phyloP scores from a whole-genome alignment of 2,113 vertebrate genomes.

The Ptilonorhynchus violaceus region DNA sequence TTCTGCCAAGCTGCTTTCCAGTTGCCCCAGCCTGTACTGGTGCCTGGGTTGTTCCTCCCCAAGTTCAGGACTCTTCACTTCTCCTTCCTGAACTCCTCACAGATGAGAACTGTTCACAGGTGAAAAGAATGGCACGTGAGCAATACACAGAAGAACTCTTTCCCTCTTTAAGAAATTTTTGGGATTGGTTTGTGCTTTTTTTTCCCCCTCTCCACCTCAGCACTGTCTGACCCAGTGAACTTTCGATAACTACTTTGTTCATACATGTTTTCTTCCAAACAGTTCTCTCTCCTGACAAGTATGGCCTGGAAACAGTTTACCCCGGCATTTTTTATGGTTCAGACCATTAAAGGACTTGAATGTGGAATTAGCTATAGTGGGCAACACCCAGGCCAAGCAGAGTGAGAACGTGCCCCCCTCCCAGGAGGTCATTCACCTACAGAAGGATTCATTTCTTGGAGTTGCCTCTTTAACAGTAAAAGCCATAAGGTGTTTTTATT shows the following conservation, averaged over 20 bases:
- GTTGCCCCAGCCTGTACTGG: not conserved
- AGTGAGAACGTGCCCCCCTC: not conserved
- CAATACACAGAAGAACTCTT: not conserved
- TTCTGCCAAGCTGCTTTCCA: not conserved
- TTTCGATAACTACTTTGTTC: not conserved
- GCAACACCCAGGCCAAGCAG: not conserved
- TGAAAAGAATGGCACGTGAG: not conserved
- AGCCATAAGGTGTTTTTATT: not conserved
- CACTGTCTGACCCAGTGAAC: not conserved
- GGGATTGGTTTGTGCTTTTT: not conserved
- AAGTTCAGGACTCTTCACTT: not conserved
- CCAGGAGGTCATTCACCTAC: fast-evolving
- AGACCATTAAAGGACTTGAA: not conserved
- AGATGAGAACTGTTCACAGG: not conserved
- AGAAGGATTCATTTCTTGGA: not conserved
- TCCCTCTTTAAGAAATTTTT: not conserved
- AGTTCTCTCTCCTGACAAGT: not conserved
- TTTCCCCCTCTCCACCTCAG: not conserved
- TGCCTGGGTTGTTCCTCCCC: not conserved
- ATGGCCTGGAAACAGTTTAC: not conserved
- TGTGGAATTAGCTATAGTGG: not conserved
- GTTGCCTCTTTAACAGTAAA: not conserved
- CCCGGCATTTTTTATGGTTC: not conserved
- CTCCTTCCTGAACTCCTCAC: not conserved
- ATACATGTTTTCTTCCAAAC: not conserved